phyloP scores from a whole-genome alignment of 2,113 vertebrate genomes.

The Elachura formosa region DNA sequence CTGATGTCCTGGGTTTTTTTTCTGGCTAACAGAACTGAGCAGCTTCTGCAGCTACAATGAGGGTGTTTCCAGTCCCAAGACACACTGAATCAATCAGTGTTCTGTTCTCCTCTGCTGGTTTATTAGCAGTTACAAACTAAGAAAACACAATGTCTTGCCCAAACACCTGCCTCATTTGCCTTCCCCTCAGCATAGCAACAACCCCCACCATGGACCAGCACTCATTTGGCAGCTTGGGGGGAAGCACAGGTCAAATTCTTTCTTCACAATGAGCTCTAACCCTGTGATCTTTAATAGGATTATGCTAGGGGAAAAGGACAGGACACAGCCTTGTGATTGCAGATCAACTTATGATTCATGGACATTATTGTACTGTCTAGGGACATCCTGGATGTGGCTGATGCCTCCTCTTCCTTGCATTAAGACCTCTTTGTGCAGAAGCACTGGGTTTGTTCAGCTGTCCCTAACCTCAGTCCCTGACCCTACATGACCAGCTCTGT shows the following conservation, averaged over 20 bases:
- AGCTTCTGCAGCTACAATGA: constrained; percentile 10
- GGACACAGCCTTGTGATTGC: background rate
- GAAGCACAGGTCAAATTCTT: constrained; percentile 45
- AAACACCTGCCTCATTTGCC: constrained; percentile 34
- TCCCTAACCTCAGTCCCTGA: background rate
- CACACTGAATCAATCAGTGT: background rate
- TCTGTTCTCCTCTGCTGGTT: background rate
- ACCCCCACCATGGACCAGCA: background rate
- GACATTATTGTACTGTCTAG: background rate
- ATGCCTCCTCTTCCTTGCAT: background rate
- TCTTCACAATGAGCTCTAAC: background rate
- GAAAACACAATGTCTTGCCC: background rate
- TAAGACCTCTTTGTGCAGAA: background rate
- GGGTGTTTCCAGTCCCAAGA: constrained; percentile 26
- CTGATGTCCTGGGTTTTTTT: background rate
- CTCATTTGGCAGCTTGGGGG: background rate
- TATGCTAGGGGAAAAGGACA: background rate
- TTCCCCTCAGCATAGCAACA: background rate
- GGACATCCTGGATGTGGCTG: background rate
- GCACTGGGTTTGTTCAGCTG: background rate
- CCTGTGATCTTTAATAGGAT: constrained; percentile 47
- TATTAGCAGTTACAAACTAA: constrained; percentile 10
- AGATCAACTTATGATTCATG: constrained; percentile 1
- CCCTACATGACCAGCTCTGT: background rate
- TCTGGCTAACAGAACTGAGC: background rate